Evolutionary conservation across 1,140 invertebrate genomes (phyloP), one percentile per base, ranked within the genome.

Genomic region (Cotesia vestalis): DNA sequence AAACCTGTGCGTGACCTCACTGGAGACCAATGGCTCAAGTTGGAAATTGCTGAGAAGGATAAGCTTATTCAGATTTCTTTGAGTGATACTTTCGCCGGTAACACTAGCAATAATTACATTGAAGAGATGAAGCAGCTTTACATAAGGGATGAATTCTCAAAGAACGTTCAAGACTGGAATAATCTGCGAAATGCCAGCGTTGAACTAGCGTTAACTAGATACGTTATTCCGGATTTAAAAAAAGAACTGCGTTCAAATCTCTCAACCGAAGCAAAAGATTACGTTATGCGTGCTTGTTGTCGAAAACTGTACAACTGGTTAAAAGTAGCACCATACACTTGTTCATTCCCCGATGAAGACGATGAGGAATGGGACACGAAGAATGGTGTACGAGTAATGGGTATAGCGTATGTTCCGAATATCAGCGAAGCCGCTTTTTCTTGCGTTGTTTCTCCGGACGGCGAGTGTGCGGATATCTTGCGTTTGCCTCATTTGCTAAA

Each of bases 131-230:
- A 97, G 78, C 92, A 95, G 72, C 86, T 98, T 0, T 98, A 97
- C 83, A 92, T 94, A 73, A 91, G 91, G 80, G 98, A 99, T 88
- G 98, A 99, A 84, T 99, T 98, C 84, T 97, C 95, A 78, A 95
- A 96, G 77, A 93, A 94, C 76, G 97, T 98, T 0, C 94, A 98
- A 81, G 95, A 97, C 73, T 99, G 98, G 98, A 99, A 99, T 84
- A 89, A 92, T 0, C 80, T 98, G 61, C 89, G 98, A 40, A 91
- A 91, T 0, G 92, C 96, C 76, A 95, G 95, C 71, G 92, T 99
- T 0, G 94, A 97, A 75, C 88, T 95, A 64, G 96, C 97, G 0
- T 88, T 99, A 6, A 94, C 90, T 5, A 93, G 94, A 75, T 94
- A 98, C 83, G 90, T 99, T 0, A 93, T 96, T 79, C 97, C 96